Percentiles rank a stretch among this genome's conserved stretches.
phyloP scores from a whole-genome alignment of 2,888 invertebrate species.

The Lasioglossum morio region DNA sequence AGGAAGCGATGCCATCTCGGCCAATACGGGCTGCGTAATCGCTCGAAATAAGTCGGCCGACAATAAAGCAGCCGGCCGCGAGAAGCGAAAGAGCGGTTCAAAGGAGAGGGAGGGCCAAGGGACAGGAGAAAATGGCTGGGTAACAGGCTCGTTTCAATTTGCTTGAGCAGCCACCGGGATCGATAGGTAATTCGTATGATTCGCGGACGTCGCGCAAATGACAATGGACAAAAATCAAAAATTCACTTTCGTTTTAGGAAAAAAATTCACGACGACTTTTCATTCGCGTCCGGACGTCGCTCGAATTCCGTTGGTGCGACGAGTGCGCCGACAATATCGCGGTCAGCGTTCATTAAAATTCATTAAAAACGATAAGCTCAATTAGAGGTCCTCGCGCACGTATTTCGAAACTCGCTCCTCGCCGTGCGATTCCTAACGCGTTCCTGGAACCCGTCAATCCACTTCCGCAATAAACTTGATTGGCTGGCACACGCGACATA shows the following conservation, averaged over 20 bases:
- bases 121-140: slow-evolving; percentile 5
- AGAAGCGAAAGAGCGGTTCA: slow-evolving; percentile 9
- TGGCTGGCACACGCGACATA: neutral
- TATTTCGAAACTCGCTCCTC: slow-evolving; percentile 19
- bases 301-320: slow-evolving; percentile 35
- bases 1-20: slow-evolving; percentile 54
- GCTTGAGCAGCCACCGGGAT: neutral
- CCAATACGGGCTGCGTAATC: slow-evolving; percentile 60
- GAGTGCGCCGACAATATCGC: slow-evolving; percentile 21
- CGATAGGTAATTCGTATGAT: neutral
- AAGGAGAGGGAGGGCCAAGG: slow-evolving; percentile 3
- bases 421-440: slow-evolving; percentile 35
- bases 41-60: slow-evolving; percentile 63
- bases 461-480: slow-evolving; percentile 21
- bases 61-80: slow-evolving; percentile 44
- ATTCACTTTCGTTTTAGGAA: neutral
- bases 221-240: no score
- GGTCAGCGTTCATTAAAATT: slow-evolving; percentile 53
- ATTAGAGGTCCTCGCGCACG: slow-evolving; percentile 35
- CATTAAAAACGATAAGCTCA: slow-evolving; percentile 57
- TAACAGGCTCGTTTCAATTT: neutral
- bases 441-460: slow-evolving; percentile 25
- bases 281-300: slow-evolving; percentile 20
- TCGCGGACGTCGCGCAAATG: no score
- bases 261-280: slow-evolving; percentile 12